Percentiles rank a stretch among this genome's conserved stretches.
These are phyloP conservation scores for Ispidina picta DNA, from an alignment of 2,797 vertebrate species.

Conservation along the genomic window DNA sequence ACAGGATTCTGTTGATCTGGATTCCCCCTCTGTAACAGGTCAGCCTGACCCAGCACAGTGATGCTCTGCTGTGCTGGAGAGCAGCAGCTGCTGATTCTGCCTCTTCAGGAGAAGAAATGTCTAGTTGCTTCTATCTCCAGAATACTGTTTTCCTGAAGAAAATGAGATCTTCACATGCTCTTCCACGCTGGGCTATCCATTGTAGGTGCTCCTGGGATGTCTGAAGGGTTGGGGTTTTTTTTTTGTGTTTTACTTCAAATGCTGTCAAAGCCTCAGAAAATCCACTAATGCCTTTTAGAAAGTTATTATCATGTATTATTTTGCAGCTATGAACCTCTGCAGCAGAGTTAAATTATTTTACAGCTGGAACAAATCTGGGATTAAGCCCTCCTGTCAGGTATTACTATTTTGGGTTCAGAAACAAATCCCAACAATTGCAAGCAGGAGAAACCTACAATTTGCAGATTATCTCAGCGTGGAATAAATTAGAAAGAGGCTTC, in stretches of 20 bases:
- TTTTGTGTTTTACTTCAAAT: neutral
- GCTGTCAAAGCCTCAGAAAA: neutral
- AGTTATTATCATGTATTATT: neutral
- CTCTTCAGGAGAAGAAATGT: neutral
- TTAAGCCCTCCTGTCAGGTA: neutral
- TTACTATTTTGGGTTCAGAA: neutral
- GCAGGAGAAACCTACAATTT: constrained; percentile 6
- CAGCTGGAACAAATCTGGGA: neutral
- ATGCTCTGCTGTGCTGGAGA: neutral
- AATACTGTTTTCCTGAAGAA: neutral
- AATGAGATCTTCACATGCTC: neutral
- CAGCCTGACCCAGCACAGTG: neutral
- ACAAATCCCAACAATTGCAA: neutral
- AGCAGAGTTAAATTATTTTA: neutral
- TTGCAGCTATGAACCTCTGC: neutral
- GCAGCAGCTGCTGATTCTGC: neutral
- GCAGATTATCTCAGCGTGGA: constrained; percentile 9
- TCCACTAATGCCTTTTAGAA: neutral
- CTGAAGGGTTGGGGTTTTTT: rapidly evolving
- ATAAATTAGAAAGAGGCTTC: neutral
- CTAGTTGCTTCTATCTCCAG: neutral
- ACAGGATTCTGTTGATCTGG: neutral
- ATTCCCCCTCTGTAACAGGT: neutral
- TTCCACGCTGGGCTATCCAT: neutral
- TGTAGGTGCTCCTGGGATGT: neutral